These are phyloP conservation scores for Champsocephalus gunnari DNA, from an alignment of 2,797 vertebrate species.

Conservation along the genomic window DNA sequence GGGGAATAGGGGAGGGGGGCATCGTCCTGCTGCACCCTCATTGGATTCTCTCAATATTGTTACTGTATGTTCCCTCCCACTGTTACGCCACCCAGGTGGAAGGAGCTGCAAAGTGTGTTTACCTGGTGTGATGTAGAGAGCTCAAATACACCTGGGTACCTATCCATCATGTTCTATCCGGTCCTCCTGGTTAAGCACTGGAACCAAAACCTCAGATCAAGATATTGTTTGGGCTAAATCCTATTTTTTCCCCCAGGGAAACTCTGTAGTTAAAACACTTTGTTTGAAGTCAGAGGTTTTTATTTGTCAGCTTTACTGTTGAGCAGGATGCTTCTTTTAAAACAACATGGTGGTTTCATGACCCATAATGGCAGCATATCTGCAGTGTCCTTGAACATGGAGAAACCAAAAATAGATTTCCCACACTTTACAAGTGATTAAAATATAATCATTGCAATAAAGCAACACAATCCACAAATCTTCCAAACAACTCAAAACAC, in stretches of 20 bases:
- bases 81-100: slow-evolving; percentile 68
- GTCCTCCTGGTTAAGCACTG: not conserved
- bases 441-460: slow-evolving; percentile 26
- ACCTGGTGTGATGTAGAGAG: slow-evolving; percentile 33
- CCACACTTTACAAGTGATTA: slow-evolving; percentile 10
- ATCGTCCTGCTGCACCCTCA: slow-evolving; percentile 63
- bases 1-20: slow-evolving; percentile 15
- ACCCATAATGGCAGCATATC: slow-evolving; percentile 1
- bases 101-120: slow-evolving; percentile 35
- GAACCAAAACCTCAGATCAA: not conserved
- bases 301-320: not conserved
- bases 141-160: not conserved
- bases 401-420: not conserved
- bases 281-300: not conserved
- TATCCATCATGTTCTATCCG: not conserved
- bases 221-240: not conserved
- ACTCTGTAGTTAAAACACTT: not conserved
- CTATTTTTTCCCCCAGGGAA: no score
- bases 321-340: not conserved
- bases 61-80: slow-evolving; percentile 70
- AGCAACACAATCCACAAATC: not conserved
- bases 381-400: not conserved
- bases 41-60: slow-evolving; percentile 69
- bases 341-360: not conserved
- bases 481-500: slow-evolving; percentile 24